Conservation (phyloP, 2,113 vertebrate species). For the Gobio gobio region DNA sequence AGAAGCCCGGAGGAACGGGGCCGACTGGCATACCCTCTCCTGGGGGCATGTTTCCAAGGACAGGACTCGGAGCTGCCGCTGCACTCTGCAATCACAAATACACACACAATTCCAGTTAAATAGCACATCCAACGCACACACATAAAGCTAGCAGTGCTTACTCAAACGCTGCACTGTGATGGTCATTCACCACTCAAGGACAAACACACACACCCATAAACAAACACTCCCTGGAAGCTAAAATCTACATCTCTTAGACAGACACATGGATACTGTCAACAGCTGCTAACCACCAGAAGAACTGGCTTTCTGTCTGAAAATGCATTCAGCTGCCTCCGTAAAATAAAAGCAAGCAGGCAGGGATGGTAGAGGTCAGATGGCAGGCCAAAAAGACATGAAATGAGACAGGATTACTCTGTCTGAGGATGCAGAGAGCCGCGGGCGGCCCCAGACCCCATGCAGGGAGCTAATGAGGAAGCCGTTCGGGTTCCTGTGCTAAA, state of each 20-base stretch:
- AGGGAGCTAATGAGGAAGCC: conserved; percentile 3
- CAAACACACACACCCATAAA: conserved; percentile 15
- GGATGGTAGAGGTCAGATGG: not conserved
- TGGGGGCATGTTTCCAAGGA: conserved; percentile 90
- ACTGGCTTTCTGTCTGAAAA: conserved; percentile 12
- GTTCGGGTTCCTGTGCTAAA: conserved; percentile 1
- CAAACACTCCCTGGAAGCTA: not conserved
- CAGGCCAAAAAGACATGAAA: not conserved
- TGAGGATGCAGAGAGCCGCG: conserved; percentile 6
- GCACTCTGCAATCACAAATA: conserved; percentile 84
- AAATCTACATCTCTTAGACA: conserved; percentile 19
- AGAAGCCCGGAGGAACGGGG: conserved; percentile 93
- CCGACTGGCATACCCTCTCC: conserved; percentile 92
- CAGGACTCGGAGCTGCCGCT: conserved; percentile 95
- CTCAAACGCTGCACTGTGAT: not conserved
- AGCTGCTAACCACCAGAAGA: conserved; percentile 17
- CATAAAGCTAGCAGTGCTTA: not conserved
- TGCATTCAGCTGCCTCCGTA: not conserved
- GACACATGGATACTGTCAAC: conserved; percentile 11
- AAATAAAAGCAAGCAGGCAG: not conserved
- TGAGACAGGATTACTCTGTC: conserved; percentile 21
- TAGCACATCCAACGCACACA: conserved; percentile 38
- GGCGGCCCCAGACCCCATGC: not conserved
- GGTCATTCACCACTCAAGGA: conserved; percentile 29
- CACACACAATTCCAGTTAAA: conserved; percentile 15